These are phyloP conservation scores for Pycnonotus jocosus DNA, from an alignment of 2,113 vertebrate genomes.

Conservation along the genomic window DNA sequence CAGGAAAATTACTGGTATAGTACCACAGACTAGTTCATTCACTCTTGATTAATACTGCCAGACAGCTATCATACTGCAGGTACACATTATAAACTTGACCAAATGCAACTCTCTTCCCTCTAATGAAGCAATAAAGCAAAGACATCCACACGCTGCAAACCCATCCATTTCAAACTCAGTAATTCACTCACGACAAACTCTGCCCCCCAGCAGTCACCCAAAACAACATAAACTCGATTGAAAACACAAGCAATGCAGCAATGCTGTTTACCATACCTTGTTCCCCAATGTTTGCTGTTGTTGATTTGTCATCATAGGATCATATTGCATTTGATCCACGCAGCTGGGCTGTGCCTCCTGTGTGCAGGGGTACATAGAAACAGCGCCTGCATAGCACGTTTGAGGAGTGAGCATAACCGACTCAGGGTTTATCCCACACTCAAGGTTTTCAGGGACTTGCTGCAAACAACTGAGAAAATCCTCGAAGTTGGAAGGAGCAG, in stretches of 20 bases:
- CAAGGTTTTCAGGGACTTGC: constrained; percentile 63
- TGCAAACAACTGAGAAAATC: constrained; percentile 74
- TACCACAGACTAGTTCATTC: neutral
- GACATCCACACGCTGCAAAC: neutral
- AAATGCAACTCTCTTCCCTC: neutral
- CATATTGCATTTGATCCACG: constrained; percentile 43
- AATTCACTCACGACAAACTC: neutral
- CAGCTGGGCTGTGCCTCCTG: constrained; percentile 52
- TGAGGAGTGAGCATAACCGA: constrained; percentile 42
- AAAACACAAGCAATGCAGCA: neutral
- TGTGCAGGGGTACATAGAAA: constrained; percentile 74
- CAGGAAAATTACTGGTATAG: neutral
- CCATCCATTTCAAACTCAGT: neutral
- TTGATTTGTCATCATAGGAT: constrained; percentile 21
- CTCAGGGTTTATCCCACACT: constrained; percentile 58
- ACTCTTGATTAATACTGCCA: neutral
- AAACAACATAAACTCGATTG: neutral
- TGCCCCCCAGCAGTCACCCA: neutral
- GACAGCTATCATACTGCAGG: neutral
- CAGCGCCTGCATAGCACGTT: constrained; percentile 66
- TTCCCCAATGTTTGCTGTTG: constrained; percentile 58
- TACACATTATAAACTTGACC: accelerated
- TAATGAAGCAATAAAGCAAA: neutral
- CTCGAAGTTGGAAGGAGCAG: constrained; percentile 65
- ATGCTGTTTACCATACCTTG: constrained; percentile 61